These are phyloP conservation scores for Ochlodes sylvanus DNA, from an alignment of 2,888 invertebrate species.

Conservation along the genomic window DNA sequence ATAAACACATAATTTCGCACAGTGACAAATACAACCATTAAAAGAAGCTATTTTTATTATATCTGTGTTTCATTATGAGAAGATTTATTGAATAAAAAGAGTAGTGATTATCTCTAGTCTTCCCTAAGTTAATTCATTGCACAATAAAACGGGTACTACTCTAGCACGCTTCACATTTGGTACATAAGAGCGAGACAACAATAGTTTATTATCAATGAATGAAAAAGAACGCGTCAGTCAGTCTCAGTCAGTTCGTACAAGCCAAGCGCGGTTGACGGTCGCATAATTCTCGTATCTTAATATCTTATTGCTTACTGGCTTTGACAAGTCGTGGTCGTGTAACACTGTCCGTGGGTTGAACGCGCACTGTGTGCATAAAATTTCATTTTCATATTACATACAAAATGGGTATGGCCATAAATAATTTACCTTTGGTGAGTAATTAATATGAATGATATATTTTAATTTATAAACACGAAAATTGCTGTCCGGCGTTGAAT, in stretches of 20 bases:
- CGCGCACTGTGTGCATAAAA: slow-evolving; percentile 55
- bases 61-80: slow-evolving; percentile 1
- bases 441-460: slow-evolving; percentile 37
- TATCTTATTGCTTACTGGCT: slow-evolving; percentile 55
- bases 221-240: slow-evolving; percentile 70
- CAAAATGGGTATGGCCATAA: slow-evolving; percentile 77
- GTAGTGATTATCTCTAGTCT: slow-evolving; percentile 4
- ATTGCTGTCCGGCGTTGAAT: slow-evolving; percentile 63
- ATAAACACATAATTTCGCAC: slow-evolving; percentile 46
- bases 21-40: slow-evolving; percentile 1
- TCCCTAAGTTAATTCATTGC: slow-evolving; percentile 19
- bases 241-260: slow-evolving; percentile 45
- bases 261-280: slow-evolving; percentile 59
- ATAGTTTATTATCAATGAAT: slow-evolving; percentile 74
- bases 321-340: slow-evolving; percentile 69
- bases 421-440: slow-evolving; percentile 78
- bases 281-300: slow-evolving; percentile 69
- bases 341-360: slow-evolving; percentile 47
- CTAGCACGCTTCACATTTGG: slow-evolving; percentile 45
- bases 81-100: slow-evolving; percentile 14
- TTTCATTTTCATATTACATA: slow-evolving; percentile 50
- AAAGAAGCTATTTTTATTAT: slow-evolving; percentile 15
- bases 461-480: slow-evolving; percentile 46
- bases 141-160: slow-evolving; percentile 45
- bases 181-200: slow-evolving; percentile 66